Conservation (phyloP, 2,888 invertebrate species). For the Ctenicera cuprea region DNA sequence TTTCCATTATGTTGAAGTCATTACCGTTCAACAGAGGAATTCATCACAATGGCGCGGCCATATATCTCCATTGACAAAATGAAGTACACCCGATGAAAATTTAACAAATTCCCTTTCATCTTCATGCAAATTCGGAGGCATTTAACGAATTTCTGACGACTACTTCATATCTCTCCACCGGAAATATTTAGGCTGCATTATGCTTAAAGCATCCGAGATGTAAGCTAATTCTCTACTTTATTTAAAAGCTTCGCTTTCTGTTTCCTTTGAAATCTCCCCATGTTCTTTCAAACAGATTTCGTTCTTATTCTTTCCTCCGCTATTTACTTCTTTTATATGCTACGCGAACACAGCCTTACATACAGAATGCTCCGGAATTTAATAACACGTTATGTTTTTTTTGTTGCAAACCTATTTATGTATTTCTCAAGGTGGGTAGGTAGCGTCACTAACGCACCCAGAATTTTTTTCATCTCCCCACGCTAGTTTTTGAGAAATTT, state of each 20-base stretch:
- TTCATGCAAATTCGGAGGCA: conserved; percentile 38
- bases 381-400: conserved; percentile 11
- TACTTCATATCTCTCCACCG: conserved; percentile 29
- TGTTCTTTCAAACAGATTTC: conserved; percentile 28
- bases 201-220: conserved; percentile 44
- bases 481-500: too few relatives aligned
- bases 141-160: conserved; percentile 38
- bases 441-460: too few relatives aligned
- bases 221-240: conserved; percentile 53
- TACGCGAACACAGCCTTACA: conserved; percentile 11
- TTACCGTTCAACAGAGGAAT: conserved; percentile 39
- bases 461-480: too few relatives aligned
- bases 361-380: conserved; percentile 26
- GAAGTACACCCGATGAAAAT: conserved; percentile 36
- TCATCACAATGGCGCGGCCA: conserved; percentile 36
- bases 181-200: conserved; percentile 38
- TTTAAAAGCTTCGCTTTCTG: conserved; percentile 51
- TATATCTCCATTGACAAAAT: conserved; percentile 36
- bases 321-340: conserved; percentile 31
- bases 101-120: conserved; percentile 39
- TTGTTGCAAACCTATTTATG: background rate
- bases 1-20: conserved; percentile 39
- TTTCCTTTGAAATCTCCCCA: conserved; percentile 47
- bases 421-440: background rate
- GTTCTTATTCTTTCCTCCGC: conserved; percentile 32